Evolutionary conservation across 2,888 invertebrate genomes (phyloP).

Genomic region (Tricholauxania praeusta): DNA sequence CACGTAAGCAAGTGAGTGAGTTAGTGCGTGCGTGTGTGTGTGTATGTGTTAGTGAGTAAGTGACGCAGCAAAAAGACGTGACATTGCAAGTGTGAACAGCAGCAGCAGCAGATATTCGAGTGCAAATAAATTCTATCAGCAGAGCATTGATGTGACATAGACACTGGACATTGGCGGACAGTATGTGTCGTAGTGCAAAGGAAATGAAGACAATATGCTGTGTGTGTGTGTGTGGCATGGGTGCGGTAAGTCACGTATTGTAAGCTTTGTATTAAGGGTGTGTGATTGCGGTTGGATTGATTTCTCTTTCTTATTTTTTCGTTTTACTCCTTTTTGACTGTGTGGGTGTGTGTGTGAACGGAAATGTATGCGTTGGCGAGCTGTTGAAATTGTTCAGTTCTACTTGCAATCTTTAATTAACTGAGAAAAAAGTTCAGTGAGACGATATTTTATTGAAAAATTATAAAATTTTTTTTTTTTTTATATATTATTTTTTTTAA

Average conservation of each 20-base stretch:
- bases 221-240: neutral
- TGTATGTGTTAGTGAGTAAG: slow-evolving; percentile 9
- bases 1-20: slow-evolving; percentile 1
- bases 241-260: neutral
- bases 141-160: slow-evolving; percentile 12
- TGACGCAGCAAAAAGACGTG: slow-evolving; percentile 36
- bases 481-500: too few species aligned
- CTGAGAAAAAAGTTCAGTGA: neutral
- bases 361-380: neutral
- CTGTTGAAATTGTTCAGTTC: neutral
- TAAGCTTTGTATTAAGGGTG: too few species aligned
- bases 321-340: too few species aligned
- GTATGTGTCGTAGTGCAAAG: slow-evolving; percentile 29
- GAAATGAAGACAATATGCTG: slow-evolving; percentile 51
- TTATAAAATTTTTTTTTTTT: too few species aligned
- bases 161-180: slow-evolving; percentile 28
- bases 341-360: too few species aligned
- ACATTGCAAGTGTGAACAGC: slow-evolving; percentile 30
- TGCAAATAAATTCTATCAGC: slow-evolving; percentile 5
- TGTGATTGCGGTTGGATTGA: too few species aligned
- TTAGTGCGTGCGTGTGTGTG: neutral
- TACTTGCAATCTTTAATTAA: slow-evolving; percentile 3
- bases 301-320: too few species aligned
- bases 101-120: slow-evolving; percentile 6
- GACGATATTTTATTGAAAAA: too few species aligned